These are phyloP conservation scores for Brassicogethes aeneus DNA, from an alignment of 2,888 invertebrate species.

Conservation along the genomic window DNA sequence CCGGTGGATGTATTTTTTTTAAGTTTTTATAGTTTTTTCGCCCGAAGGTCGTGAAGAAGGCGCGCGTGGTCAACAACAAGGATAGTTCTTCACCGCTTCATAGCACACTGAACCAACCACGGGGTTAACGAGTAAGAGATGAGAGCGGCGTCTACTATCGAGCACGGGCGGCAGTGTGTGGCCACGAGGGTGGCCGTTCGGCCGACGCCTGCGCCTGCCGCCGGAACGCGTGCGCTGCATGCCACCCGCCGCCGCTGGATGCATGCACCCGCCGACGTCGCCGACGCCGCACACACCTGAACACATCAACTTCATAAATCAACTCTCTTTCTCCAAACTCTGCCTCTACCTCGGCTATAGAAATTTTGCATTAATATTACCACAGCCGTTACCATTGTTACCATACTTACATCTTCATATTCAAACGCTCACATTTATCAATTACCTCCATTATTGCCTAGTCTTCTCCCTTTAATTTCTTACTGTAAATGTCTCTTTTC, in stretches of 20 bases:
- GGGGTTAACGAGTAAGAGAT: constrained; percentile 33
- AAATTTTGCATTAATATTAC: constrained; percentile 20
- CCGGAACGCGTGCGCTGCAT: constrained; percentile 9
- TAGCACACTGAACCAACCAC: constrained; percentile 36
- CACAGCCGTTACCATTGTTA: constrained; percentile 14
- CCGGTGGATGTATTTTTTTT: too few relatives aligned
- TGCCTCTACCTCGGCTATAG: constrained; percentile 6
- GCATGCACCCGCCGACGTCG: constrained; percentile 17
- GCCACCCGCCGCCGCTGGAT: constrained; percentile 18
- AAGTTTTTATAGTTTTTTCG: too few relatives aligned
- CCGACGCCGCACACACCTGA: constrained; percentile 26
- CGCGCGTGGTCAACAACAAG: constrained; percentile 22
- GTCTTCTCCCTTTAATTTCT: too few relatives aligned
- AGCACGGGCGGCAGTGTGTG: constrained; percentile 36
- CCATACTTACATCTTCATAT: constrained; percentile 15
- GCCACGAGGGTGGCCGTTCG: constrained; percentile 35
- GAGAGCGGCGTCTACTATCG: constrained; percentile 40
- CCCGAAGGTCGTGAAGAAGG: too few relatives aligned
- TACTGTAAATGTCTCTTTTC: too few relatives aligned
- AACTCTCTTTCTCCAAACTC: too few relatives aligned
- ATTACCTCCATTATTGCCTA: constrained; percentile 7
- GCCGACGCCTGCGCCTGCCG: constrained; percentile 33
- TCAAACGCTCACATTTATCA: constrained; percentile 16
- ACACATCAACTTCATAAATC: constrained; percentile 21
- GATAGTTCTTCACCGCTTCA: constrained; percentile 37